Evolutionary conservation across 2,113 vertebrate genomes (phyloP).

Genomic region (Blennius ocellaris): DNA sequence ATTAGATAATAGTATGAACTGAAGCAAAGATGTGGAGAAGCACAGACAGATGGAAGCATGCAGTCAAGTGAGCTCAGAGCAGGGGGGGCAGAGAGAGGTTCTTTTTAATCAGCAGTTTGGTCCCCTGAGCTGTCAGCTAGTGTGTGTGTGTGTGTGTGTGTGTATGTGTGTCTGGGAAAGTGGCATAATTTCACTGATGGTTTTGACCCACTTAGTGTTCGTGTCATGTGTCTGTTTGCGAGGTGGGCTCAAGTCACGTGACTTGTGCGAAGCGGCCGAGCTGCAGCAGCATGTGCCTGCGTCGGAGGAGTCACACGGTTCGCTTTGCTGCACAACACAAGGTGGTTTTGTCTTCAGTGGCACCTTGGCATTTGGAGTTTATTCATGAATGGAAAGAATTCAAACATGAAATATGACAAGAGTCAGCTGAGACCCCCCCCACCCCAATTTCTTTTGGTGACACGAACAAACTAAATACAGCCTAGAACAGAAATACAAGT

Average conservation of each 20-base stretch:
- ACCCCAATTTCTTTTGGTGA: too few relatives aligned
- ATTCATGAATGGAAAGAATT: too few relatives aligned
- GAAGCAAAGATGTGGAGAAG: not conserved
- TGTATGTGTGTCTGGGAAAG: constrained; percentile 23
- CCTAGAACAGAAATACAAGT: too few relatives aligned
- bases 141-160: constrained; percentile 16
- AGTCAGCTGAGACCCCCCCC: too few relatives aligned
- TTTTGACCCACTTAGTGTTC: constrained; percentile 71
- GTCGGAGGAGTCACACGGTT: constrained; percentile 49
- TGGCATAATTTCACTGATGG: constrained; percentile 68
- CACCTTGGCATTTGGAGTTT: too few relatives aligned
- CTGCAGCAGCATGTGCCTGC: constrained; percentile 31
- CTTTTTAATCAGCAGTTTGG: constrained; percentile 54
- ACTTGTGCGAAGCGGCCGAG: constrained; percentile 31
- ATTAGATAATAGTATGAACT: constrained; percentile 40
- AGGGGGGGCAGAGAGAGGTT: constrained; percentile 9
- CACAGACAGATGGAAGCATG: constrained; percentile 33
- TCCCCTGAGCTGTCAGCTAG: constrained; percentile 54
- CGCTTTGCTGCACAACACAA: constrained; percentile 43
- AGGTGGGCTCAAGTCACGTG: constrained; percentile 54
- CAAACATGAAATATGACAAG: too few relatives aligned
- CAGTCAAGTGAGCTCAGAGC: constrained; percentile 20
- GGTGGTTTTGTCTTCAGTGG: constrained; percentile 39
- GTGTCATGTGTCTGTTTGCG: constrained; percentile 52
- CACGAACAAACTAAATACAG: too few relatives aligned